These are phyloP conservation scores for Trididemnum miniatum DNA, from an alignment of 23 tunicate genomes.

Conservation along the genomic window DNA sequence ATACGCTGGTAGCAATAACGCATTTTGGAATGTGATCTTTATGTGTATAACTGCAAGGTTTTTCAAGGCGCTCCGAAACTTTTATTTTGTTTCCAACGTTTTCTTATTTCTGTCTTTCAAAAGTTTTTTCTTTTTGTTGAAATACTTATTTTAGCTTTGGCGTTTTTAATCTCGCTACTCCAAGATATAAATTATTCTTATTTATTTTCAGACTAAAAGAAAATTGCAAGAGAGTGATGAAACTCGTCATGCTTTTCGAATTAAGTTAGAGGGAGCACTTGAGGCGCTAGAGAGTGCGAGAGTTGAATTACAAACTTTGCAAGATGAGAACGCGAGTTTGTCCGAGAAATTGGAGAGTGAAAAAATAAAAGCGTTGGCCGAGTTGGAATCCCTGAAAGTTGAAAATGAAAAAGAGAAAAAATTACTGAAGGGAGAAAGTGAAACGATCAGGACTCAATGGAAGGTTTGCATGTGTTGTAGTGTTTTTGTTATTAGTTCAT, in stretches of 20 bases:
- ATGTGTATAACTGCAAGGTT: no score
- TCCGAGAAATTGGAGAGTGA: not conserved
- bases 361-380: not conserved
- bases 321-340: not conserved
- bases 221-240: constrained; percentile 2
- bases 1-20: no score
- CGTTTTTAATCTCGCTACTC: no score
- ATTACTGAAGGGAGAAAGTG: not conserved
- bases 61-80: no score
- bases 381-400: not conserved
- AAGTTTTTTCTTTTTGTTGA: no score
- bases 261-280: constrained; percentile 19
- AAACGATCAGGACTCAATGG: not conserved
- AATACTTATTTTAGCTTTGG: no score
- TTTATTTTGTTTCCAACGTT: no score
- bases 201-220: not conserved
- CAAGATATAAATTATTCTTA: no score
- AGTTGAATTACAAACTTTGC: not conserved
- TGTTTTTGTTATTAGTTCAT: no score
- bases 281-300: constrained; percentile 6
- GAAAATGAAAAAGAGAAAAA: not conserved
- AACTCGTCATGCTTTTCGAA: not conserved
- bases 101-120: no score
- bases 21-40: no score
- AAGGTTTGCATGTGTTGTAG: not conserved